Conservation (phyloP, 1,140 invertebrate species). For the Penaeus vannamei region DNA sequence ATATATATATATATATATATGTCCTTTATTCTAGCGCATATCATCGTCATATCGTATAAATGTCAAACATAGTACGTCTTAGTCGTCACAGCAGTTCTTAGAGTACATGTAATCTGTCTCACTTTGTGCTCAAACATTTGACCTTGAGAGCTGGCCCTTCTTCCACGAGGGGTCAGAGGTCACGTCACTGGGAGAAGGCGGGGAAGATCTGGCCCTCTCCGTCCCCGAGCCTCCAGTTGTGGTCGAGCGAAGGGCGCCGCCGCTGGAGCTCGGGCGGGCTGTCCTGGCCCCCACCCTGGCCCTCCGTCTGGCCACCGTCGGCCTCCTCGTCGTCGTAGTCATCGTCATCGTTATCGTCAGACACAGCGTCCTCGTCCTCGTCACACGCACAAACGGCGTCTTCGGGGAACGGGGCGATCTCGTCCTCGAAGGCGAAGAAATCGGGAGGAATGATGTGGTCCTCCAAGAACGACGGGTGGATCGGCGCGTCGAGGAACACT, state of each 20-base stretch:
- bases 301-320: neutral
- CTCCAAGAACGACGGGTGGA: too few species aligned
- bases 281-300: neutral
- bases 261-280: neutral
- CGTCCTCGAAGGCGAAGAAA: neutral
- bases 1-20: too few species aligned
- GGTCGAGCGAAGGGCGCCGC: constrained; percentile 31
- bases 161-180: neutral
- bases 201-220: constrained; percentile 56
- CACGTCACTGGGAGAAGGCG: constrained; percentile 43
- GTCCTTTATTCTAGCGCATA: too few species aligned
- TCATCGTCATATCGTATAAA: too few species aligned
- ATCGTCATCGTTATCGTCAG: neutral
- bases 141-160: too few species aligned
- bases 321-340: neutral
- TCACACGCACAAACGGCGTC: neutral
- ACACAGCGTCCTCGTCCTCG: neutral
- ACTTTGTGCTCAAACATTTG: too few species aligned
- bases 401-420: neutral
- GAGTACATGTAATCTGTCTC: too few species aligned
- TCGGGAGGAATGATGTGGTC: too few species aligned
- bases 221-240: constrained; percentile 52
- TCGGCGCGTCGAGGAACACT: neutral
- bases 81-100: too few species aligned
- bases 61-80: too few species aligned